These are phyloP conservation scores for Ceriagrion tenellum DNA, from an alignment of 2,888 invertebrate species.

Conservation along the genomic window DNA sequence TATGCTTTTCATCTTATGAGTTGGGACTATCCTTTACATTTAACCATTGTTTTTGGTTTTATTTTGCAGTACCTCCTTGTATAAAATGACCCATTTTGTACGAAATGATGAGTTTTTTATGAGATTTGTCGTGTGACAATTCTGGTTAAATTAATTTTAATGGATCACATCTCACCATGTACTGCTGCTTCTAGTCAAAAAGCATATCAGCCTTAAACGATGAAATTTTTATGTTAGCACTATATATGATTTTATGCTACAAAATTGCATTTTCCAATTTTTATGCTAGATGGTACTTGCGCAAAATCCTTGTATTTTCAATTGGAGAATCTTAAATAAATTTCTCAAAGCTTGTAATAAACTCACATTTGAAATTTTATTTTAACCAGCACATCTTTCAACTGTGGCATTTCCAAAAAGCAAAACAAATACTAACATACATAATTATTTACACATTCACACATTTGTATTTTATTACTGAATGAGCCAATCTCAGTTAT, in stretches of 20 bases:
- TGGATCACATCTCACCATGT: not conserved
- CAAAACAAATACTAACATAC: constrained; percentile 59
- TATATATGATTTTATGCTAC: not conserved
- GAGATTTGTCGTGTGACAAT: not conserved
- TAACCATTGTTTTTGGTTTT: not conserved
- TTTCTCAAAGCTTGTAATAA: constrained; percentile 59
- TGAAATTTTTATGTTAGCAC: not conserved
- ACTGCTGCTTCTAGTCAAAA: not conserved
- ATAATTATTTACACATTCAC: constrained; percentile 67
- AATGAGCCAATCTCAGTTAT: constrained; percentile 41
- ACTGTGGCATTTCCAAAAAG: constrained; percentile 63
- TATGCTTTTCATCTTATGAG: not conserved
- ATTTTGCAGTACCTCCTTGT: not conserved
- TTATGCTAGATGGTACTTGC: not conserved
- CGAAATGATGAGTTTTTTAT: not conserved
- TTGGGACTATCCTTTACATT: not conserved
- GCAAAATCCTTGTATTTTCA: not conserved
- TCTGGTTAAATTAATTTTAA: not conserved
- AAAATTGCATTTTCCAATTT: not conserved
- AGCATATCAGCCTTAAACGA: not conserved
- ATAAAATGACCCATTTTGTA: not conserved
- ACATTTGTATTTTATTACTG: constrained; percentile 41
- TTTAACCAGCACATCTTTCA: constrained; percentile 57
- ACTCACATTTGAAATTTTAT: constrained; percentile 65
- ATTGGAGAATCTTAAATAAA: not conserved